These are phyloP conservation scores for Drosophila tanythrix DNA, from an alignment of 2,888 invertebrate genomes.

Conservation along the genomic window DNA sequence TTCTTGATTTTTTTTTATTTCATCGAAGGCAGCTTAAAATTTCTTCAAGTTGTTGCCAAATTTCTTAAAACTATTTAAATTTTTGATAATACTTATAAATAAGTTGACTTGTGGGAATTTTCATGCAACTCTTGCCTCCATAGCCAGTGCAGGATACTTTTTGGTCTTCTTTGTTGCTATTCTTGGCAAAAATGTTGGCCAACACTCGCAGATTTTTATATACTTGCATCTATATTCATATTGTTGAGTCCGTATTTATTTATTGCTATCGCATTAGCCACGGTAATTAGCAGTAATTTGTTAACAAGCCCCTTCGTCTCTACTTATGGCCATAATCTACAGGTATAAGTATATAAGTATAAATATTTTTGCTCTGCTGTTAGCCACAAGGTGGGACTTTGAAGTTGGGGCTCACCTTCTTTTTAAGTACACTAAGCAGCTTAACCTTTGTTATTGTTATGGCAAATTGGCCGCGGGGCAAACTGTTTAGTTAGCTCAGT, in stretches of 20 bases:
- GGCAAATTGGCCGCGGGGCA: conserved; percentile 4
- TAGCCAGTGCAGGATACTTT: background rate
- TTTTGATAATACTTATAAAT: background rate
- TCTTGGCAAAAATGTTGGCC: conserved; percentile 38
- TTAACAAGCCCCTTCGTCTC: conserved; percentile 7
- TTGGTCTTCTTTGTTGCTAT: conserved; percentile 34
- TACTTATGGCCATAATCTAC: conserved; percentile 4
- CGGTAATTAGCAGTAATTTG: conserved; percentile 32
- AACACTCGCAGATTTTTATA: conserved; percentile 12
- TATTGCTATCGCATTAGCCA: conserved; percentile 8
- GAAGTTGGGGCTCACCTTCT: conserved; percentile 20
- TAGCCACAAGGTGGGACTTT: background rate
- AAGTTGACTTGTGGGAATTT: background rate
- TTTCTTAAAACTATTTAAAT: background rate
- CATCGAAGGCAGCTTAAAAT: background rate
- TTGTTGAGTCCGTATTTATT: background rate
- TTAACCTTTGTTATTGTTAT: conserved; percentile 42
- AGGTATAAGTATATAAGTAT: conserved; percentile 1
- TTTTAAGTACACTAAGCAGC: conserved; percentile 34
- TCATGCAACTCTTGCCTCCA: background rate
- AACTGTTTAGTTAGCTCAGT: conserved; percentile 17
- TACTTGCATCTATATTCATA: background rate
- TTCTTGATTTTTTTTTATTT: background rate
- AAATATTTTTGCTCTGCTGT: background rate
- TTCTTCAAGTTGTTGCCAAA: background rate